These are phyloP conservation scores for Zelleria hepariella DNA, from an alignment of 2,888 invertebrate species.

Conservation along the genomic window DNA sequence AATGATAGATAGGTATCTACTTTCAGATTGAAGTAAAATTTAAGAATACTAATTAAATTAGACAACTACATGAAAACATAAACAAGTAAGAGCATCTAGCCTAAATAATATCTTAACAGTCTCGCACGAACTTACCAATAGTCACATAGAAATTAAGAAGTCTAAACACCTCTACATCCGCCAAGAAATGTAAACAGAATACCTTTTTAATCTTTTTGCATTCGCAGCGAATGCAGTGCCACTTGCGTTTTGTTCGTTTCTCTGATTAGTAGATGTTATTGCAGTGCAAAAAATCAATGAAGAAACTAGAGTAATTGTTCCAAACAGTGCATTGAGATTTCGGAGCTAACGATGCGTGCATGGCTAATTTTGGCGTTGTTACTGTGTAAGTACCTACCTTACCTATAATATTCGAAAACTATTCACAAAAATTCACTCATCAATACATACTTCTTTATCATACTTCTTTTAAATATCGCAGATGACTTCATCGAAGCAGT, in stretches of 20 bases:
- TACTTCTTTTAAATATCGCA: conserved; percentile 22
- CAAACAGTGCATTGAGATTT: background rate
- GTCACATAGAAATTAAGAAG: background rate
- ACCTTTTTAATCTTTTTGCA: background rate
- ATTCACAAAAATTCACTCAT: background rate
- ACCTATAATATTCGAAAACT: conserved; percentile 10
- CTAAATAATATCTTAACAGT: too few species aligned
- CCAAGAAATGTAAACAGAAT: background rate
- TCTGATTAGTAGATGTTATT: conserved; percentile 20
- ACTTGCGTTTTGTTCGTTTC: background rate
- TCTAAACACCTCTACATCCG: background rate
- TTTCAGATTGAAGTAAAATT: too few species aligned
- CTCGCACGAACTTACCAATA: too few species aligned
- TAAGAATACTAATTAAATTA: too few species aligned
- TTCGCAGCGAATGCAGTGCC: background rate
- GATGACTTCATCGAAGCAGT: conserved; percentile 46
- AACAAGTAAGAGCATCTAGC: too few species aligned
- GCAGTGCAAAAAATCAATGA: conserved; percentile 8
- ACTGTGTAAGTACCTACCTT: conserved; percentile 43
- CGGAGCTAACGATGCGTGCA: conserved; percentile 39
- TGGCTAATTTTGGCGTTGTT: conserved; percentile 49
- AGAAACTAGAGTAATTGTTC: background rate
- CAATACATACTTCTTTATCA: background rate
- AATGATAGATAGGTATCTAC: too few species aligned
- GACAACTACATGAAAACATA: too few species aligned